phyloP scores from a whole-genome alignment of 2,113 vertebrate species.

The Notothenia rossii region DNA sequence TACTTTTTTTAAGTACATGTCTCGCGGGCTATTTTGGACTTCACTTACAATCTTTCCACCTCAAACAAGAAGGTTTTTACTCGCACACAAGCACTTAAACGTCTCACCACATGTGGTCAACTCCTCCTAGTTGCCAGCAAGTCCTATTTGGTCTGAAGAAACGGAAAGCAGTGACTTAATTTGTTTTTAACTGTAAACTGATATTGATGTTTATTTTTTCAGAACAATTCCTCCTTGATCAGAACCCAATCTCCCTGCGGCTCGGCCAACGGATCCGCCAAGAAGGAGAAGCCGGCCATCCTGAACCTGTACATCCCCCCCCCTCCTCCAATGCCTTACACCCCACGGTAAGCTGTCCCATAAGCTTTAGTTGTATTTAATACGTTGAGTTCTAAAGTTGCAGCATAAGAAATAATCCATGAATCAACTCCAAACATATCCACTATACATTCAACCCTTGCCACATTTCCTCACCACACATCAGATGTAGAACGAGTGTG shows the following conservation, averaged over 20 bases:
- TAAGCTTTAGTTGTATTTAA: neutral
- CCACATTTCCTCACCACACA: conserved; percentile 33
- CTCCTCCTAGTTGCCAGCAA: conserved; percentile 53
- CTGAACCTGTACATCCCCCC: conserved; percentile 95
- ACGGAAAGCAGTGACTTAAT: neutral
- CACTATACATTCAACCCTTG: conserved; percentile 76
- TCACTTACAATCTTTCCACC: conserved; percentile 64
- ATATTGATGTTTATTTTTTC: conserved; percentile 47
- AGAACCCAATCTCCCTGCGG: conserved; percentile 85
- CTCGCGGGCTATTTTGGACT: conserved; percentile 61
- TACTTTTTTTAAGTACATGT: conserved; percentile 61
- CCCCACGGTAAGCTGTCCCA: conserved; percentile 88
- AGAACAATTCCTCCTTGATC: conserved; percentile 86
- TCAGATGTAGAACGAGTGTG: conserved; percentile 35
- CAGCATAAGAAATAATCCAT: neutral
- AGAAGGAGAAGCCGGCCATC: conserved; percentile 95
- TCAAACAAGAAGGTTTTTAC: conserved; percentile 67
- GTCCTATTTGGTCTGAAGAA: conserved; percentile 46
- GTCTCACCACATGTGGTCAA: conserved; percentile 55
- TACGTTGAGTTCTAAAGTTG: neutral
- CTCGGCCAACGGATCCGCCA: conserved; percentile 84
- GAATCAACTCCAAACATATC: neutral
- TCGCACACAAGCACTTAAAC: conserved; percentile 40
- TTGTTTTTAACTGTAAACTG: neutral
- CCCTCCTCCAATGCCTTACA: conserved; percentile 92